phyloP scores from a whole-genome alignment of 1,140 invertebrate genomes.

The Mizuhopecten yessoensis region DNA sequence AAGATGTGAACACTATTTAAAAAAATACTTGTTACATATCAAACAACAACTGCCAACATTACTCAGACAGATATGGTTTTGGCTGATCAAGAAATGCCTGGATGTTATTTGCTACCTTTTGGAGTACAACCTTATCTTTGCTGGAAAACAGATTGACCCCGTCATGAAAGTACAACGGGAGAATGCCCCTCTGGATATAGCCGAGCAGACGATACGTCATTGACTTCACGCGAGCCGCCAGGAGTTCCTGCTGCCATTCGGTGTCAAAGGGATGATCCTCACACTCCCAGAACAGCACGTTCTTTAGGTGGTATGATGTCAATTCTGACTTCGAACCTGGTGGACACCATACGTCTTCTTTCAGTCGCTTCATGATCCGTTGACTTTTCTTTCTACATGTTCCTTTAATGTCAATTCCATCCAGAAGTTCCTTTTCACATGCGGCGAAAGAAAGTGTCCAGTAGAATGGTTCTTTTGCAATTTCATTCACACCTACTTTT shows the following conservation, averaged over 20 bases:
- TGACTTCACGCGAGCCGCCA: background rate
- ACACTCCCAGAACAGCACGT: conserved; percentile 56
- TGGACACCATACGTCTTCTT: conserved; percentile 43
- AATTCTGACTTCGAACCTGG: conserved; percentile 42
- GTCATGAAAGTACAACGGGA: conserved; percentile 47
- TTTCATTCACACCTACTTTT: conserved; percentile 12
- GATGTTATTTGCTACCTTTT: conserved; percentile 36
- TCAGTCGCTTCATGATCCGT: conserved; percentile 50
- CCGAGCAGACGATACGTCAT: conserved; percentile 44
- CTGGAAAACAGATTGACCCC: conserved; percentile 47
- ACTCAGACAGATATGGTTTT: background rate
- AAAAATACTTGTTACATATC: no score
- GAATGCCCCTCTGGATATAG: conserved; percentile 20
- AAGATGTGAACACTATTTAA: no score
- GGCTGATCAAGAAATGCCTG: background rate
- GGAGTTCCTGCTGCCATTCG: conserved; percentile 40
- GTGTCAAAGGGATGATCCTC: conserved; percentile 45
- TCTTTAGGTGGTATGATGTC: conserved; percentile 53
- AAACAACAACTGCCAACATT: background rate
- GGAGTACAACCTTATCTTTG: conserved; percentile 13
- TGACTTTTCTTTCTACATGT: conserved; percentile 47
- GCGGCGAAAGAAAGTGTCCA: conserved; percentile 49
- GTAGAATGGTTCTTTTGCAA: conserved; percentile 48
- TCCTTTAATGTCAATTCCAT: conserved; percentile 28
- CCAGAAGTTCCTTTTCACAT: conserved; percentile 45